A percentile compares a stretch with the other conserved stretches of the same genome.
Evolutionary conservation across 2,797 vertebrate species (phyloP).

Genomic region (Anguilla pacifica): DNA sequence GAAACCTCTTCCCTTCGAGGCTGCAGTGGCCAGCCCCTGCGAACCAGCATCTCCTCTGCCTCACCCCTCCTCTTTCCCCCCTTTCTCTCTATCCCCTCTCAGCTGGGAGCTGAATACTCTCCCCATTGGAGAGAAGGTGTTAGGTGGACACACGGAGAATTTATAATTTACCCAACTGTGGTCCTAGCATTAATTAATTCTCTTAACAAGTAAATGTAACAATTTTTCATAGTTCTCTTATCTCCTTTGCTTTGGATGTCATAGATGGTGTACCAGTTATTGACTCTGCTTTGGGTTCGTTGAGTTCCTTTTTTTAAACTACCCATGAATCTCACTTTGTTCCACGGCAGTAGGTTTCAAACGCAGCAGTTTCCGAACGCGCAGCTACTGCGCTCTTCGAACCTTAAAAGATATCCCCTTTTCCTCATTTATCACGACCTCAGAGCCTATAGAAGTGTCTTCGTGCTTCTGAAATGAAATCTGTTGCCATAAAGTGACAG

Average conservation of each 20-base stretch:
- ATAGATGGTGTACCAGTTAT: neutral
- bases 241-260: slow-evolving; percentile 26
- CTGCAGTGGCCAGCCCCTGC: neutral
- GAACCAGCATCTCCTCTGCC: neutral
- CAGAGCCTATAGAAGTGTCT: slow-evolving; percentile 33
- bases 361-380: slow-evolving; percentile 27
- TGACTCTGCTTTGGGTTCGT: neutral
- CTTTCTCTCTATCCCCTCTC: slow-evolving; percentile 2
- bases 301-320: slow-evolving; percentile 25
- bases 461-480: slow-evolving; percentile 37
- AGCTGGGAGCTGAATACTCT: slow-evolving; percentile 28
- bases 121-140: slow-evolving; percentile 14
- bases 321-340: slow-evolving; percentile 36
- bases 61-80: slow-evolving; percentile 4
- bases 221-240: slow-evolving; percentile 45
- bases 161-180: neutral
- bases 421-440: slow-evolving; percentile 40
- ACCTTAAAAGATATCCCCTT: slow-evolving; percentile 53
- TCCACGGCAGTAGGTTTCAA: neutral
- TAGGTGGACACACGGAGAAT: neutral
- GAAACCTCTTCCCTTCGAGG: neutral
- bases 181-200: neutral
- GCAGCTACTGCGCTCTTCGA: slow-evolving; percentile 48
- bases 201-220: neutral
- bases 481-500: slow-evolving; percentile 10